Evolutionary conservation across 2,888 invertebrate genomes (phyloP).

Genomic region (Caenorhabditis wallacei): DNA sequence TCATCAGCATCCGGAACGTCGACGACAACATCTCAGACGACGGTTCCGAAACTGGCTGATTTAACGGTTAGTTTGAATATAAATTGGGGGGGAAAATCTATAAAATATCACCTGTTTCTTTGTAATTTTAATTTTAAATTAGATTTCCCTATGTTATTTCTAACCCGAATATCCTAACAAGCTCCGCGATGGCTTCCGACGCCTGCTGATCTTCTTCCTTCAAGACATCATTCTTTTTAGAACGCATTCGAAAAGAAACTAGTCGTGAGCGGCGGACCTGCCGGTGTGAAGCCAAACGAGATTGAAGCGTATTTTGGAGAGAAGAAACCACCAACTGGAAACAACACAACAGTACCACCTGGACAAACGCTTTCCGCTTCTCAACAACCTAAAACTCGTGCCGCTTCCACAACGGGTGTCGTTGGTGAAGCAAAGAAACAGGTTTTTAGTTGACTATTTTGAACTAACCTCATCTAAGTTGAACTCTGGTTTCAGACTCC

Average conservation of each 20-base stretch:
- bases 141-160: not conserved
- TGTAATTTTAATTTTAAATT: not conserved
- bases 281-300: slow-evolving; percentile 57
- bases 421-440: slow-evolving; percentile 53
- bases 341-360: slow-evolving; percentile 10
- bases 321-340: slow-evolving; percentile 26
- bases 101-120: not conserved
- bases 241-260: slow-evolving; percentile 9
- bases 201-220: not conserved
- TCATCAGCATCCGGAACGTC: slow-evolving; percentile 32
- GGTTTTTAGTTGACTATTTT: slow-evolving; percentile 2
- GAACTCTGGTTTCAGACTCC: not conserved
- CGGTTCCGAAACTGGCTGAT: not conserved
- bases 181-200: not conserved
- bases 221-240: not conserved
- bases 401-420: slow-evolving; percentile 54
- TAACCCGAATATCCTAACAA: not conserved
- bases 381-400: slow-evolving; percentile 44
- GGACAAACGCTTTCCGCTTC: not conserved
- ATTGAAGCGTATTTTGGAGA: slow-evolving; percentile 59
- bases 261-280: slow-evolving; percentile 26
- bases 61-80: not conserved
- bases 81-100: too few relatives aligned
- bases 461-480: not conserved
- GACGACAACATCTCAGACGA: slow-evolving; percentile 6